These are phyloP conservation scores for Turritopsis dohrnii DNA, from an alignment of 30 jellyfish, hydroid and myxozoan species.

Conservation along the genomic window DNA sequence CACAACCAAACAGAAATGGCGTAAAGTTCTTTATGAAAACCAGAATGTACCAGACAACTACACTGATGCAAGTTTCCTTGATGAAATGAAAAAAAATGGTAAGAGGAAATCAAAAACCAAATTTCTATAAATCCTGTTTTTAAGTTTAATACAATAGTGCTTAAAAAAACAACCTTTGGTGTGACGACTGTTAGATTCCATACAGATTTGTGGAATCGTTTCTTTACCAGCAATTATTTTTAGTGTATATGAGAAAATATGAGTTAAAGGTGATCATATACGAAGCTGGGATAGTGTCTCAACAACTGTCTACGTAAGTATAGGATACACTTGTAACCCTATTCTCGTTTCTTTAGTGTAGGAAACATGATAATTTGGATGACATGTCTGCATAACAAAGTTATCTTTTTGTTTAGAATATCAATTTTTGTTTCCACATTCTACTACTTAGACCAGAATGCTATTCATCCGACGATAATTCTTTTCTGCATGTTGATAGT, in stretches of 20 bases:
- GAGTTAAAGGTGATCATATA: conserved; percentile 44
- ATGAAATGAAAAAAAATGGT: conserved; percentile 85
- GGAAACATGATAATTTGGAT: too few relatives aligned
- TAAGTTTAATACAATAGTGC: too few relatives aligned
- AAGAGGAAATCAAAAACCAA: not conserved
- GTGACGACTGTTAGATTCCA: too few relatives aligned
- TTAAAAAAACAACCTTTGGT: too few relatives aligned
- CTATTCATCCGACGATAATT: conserved; percentile 51
- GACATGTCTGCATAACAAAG: not conserved
- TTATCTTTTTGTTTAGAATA: conserved; percentile 25
- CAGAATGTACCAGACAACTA: conserved; percentile 76
- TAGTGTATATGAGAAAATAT: conserved; percentile 63
- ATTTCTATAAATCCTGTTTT: not conserved
- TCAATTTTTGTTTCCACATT: conserved; percentile 61
- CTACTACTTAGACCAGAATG: conserved; percentile 40
- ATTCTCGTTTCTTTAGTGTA: too few relatives aligned
- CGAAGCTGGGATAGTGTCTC: conserved; percentile 84
- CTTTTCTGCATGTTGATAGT: conserved; percentile 22
- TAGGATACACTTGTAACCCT: not conserved
- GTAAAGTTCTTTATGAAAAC: conserved; percentile 62
- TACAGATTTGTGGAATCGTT: too few relatives aligned
- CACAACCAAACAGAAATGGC: conserved; percentile 32
- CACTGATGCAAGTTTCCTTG: conserved; percentile 65
- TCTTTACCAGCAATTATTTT: not conserved
- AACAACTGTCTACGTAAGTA: conserved; percentile 69